Base-by-base conservation (phyloP, 2,888 invertebrate genomes). In the Thumatha senex region DNA sequence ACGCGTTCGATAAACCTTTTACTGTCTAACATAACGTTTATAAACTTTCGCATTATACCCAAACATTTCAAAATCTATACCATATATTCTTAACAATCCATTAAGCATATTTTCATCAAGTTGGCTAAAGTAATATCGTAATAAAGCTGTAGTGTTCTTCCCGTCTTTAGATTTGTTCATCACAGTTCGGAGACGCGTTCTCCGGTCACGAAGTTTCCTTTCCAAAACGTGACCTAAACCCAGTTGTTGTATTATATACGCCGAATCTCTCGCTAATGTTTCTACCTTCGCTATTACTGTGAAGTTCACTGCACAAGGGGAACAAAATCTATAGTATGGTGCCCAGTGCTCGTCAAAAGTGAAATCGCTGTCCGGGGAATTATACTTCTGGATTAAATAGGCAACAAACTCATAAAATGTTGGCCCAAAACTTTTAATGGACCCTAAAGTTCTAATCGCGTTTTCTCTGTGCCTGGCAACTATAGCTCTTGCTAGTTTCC, bases 401-500 rank as follows among this genome's bases (percentile, higher is more conserved):
- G 93, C 92, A 36, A 95, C 93, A 72, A 96, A 96, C 81, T 96
- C 95, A 63, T 93, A 93, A 75, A 96, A 95, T 12, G 93, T 94
- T 56, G 94, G 94, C 47, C 93, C 93, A 52, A 80, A 78, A 58
- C 80, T 84, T 70, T 82, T 86, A 18, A 84, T 84, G 53, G 78
- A 75, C 46, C 86, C 86, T 48, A 84, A 74, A 11, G 75, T 61
- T 61, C 75, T 72, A 9, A 71, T 79, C 5, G 86, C 80, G 43
- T 79, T 76, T 51, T 83, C 83, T 70, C 94, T 90, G 70, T 94
- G 93, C 57, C 93, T 92, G 59, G 93, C 88, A 34, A 95, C 93
- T 54, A 95, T 95, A 49, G 93, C 82, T 57, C 91, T 92, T 36
- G 95, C 95, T 53, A 95, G 85, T 65, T 94, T 94, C 71, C 94